Evolutionary conservation across 1,140 invertebrate genomes (phyloP), one percentile per base, ranked within the genome.

Genomic region (Thalassaphorura encarpata): DNA sequence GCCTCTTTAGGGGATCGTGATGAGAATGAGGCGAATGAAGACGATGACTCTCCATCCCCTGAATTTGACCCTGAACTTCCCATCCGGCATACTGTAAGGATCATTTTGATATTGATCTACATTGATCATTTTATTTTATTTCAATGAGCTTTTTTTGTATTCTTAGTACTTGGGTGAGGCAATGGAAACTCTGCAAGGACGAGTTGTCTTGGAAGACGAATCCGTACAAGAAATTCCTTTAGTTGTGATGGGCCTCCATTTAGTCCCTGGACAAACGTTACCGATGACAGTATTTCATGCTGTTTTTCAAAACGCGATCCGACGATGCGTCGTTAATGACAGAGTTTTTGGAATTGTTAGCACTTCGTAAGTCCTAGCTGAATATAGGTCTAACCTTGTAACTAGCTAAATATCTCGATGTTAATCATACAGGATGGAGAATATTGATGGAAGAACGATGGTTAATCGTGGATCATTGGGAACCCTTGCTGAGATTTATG

Each of bases 401-500:
- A 21, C 28, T 15, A 36, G 40, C 54, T 43, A 56, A 8, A n/a
- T 27, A 19, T 43, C 39, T 56, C n/a, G n/a, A n/a, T 50, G 26
- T 41, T 39, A 24, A 41, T 42, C 29, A 51, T 45, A 2, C 42
- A 63, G 51, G 19, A 31, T 57, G 13, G 54, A 58, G 2, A 41
- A 53, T 23, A 54, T 51, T n/a, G 42, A 56, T 15, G 55, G 52
- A 29, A 55, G 45, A 21, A 49, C 39, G 2, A 15, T 33, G 2
- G 46, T 58, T 18, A 52, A 49, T 11, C 36, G 54, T n/a, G 43
- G 52, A n/a, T 53, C 62, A 6, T 24, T 83, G 54, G 82, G 82
- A 19, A 83, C 81, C 24, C 83, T 82, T n/a, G 82, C 80, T n/a
- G 82, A 84, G 69, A 80, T 84, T 27, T 80, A 80, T 60, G 81